Conservation (phyloP, 2,113 vertebrate species). For the Lipophrys pholis region DNA sequence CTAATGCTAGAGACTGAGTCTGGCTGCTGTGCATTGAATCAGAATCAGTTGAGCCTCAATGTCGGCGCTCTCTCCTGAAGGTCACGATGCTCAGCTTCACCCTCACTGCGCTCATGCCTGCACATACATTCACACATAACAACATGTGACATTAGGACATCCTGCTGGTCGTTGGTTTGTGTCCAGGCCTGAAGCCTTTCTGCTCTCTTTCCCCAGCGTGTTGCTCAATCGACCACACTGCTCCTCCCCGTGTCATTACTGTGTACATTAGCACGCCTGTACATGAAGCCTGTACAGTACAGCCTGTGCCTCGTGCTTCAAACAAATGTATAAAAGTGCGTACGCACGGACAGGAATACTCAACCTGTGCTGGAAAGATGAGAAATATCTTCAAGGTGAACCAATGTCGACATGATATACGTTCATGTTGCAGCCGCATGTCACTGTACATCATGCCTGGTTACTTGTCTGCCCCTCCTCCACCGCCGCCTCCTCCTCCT, state of each 20-base stretch:
- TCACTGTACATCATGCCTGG: slow-evolving; percentile 27
- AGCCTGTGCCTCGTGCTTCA: neutral
- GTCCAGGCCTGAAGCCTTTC: slow-evolving; percentile 30
- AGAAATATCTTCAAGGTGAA: slow-evolving; percentile 8
- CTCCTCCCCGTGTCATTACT: slow-evolving; percentile 39
- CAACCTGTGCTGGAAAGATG: neutral
- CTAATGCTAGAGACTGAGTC: too few species aligned
- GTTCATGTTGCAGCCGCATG: slow-evolving; percentile 14
- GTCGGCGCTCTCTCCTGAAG: slow-evolving; percentile 30
- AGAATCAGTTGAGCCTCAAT: slow-evolving; percentile 22
- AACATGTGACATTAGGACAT: slow-evolving; percentile 36
- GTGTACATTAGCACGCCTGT: neutral
- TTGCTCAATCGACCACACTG: slow-evolving; percentile 25
- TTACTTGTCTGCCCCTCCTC: slow-evolving; percentile 59
- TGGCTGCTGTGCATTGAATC: slow-evolving; percentile 2
- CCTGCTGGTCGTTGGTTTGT: slow-evolving; percentile 23
- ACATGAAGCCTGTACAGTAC: neutral
- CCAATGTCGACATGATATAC: neutral
- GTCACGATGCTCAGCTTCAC: slow-evolving; percentile 29
- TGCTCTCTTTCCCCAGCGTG: slow-evolving; percentile 10
- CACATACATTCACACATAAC: slow-evolving; percentile 12
- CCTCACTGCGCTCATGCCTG: neutral
- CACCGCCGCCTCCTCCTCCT: slow-evolving; percentile 18
- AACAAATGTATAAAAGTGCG: neutral
- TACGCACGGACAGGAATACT: neutral